These are phyloP conservation scores for Mareca penelope DNA, from an alignment of 2,797 vertebrate species.

Conservation along the genomic window DNA sequence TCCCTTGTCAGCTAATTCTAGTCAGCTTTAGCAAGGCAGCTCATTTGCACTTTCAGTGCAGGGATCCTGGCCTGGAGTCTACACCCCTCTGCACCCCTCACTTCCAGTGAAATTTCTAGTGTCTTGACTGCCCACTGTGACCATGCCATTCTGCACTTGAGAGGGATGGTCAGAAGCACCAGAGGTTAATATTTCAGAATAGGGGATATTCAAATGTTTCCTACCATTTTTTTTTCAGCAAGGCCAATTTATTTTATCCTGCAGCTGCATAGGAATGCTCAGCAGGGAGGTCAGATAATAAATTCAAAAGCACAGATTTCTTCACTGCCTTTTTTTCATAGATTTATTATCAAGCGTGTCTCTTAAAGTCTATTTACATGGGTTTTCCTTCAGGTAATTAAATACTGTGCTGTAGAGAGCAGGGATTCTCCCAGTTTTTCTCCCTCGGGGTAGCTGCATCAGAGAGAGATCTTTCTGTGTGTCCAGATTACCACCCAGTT, in stretches of 20 bases:
- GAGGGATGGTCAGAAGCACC: background rate
- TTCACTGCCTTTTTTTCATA: slow-evolving; percentile 60
- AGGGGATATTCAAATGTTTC: slow-evolving; percentile 57
- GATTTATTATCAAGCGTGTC: slow-evolving; percentile 54
- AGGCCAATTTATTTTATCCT: slow-evolving; percentile 69
- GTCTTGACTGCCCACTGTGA: background rate
- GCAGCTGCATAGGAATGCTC: slow-evolving; percentile 49
- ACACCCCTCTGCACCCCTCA: background rate
- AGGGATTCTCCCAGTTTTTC: slow-evolving; percentile 20
- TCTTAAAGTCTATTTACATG: slow-evolving; percentile 54
- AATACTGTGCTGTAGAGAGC: slow-evolving; percentile 5
- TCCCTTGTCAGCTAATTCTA: background rate
- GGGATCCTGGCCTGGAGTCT: background rate
- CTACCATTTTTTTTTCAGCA: slow-evolving; percentile 42
- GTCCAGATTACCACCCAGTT: background rate
- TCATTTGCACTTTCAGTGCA: background rate
- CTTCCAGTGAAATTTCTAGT: background rate
- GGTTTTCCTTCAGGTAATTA: slow-evolving; percentile 43
- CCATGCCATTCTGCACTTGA: background rate
- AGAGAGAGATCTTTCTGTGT: background rate
- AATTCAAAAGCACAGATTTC: slow-evolving; percentile 61
- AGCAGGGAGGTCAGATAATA: slow-evolving; percentile 65
- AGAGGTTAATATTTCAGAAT: slow-evolving; percentile 44
- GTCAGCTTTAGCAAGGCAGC: background rate
- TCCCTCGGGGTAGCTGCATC: background rate